phyloP scores from a whole-genome alignment of 2,888 invertebrate species.

The Plusia festucae region DNA sequence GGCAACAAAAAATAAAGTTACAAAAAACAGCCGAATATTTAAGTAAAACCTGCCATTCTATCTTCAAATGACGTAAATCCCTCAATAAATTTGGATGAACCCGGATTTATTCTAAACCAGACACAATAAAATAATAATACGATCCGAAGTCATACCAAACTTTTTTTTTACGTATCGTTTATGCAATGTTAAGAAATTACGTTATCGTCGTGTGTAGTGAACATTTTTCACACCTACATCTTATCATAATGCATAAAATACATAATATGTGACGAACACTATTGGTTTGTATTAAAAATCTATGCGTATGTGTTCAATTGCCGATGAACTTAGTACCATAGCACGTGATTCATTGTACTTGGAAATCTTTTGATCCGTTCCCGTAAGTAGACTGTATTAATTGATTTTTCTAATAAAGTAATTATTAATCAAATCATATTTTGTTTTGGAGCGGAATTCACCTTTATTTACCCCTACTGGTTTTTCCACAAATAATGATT shows the following conservation, averaged over 20 bases:
- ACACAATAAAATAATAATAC: constrained; percentile 48
- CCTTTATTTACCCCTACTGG: too few relatives aligned
- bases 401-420: background rate
- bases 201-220: constrained; percentile 22
- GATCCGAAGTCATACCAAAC: constrained; percentile 20
- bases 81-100: constrained; percentile 51
- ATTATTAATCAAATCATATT: background rate
- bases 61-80: constrained; percentile 41
- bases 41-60: constrained; percentile 21
- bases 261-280: background rate
- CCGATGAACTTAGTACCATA: background rate
- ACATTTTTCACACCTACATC: constrained; percentile 22
- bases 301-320: background rate
- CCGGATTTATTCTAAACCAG: constrained; percentile 45
- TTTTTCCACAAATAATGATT: too few relatives aligned
- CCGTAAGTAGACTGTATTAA: background rate
- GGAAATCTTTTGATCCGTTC: background rate
- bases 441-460: background rate
- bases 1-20: background rate
- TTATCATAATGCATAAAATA: constrained; percentile 19
- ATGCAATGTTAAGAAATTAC: constrained; percentile 27
- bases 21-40: constrained; percentile 21
- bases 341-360: background rate
- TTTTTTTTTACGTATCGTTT: constrained; percentile 14
- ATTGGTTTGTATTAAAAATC: background rate